Evolutionary conservation across 2,888 invertebrate genomes (phyloP).

Genomic region (Drosophila nigricruria): DNA sequence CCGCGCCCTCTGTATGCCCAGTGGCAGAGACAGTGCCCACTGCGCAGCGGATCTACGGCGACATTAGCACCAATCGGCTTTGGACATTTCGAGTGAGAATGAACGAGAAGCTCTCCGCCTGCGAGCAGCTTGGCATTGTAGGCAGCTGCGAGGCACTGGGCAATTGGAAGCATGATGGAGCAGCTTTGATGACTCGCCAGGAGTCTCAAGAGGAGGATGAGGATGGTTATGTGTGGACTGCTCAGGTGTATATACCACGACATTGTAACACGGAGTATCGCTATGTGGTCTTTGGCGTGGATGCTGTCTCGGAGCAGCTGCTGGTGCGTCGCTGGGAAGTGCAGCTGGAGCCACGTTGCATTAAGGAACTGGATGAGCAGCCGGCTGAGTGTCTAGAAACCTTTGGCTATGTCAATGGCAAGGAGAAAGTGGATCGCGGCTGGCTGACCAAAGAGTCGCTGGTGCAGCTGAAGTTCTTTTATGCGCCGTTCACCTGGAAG

Average conservation of each 20-base stretch:
- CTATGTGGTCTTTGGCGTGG: constrained; percentile 90
- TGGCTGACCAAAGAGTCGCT: constrained; percentile 94
- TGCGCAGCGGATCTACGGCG: constrained; percentile 59
- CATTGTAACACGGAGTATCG: constrained; percentile 90
- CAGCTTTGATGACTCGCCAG: constrained; percentile 86
- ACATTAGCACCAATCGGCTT: constrained; percentile 71
- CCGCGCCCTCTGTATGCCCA: constrained; percentile 58
- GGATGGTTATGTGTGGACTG: constrained; percentile 87
- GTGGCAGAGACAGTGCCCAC: constrained; percentile 8
- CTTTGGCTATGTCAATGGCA: constrained; percentile 88
- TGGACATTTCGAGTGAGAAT: constrained; percentile 87
- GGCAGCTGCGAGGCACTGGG: constrained; percentile 90
- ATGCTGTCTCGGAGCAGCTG: constrained; percentile 86
- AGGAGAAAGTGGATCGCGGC: constrained; percentile 89
- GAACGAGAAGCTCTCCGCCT: constrained; percentile 86
- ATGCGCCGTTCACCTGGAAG: constrained; percentile 92
- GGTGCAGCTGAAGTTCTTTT: constrained; percentile 93
- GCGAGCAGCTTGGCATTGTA: constrained; percentile 90
- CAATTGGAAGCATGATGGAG: constrained; percentile 89
- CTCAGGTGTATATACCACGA: constrained; percentile 88
- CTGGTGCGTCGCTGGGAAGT: constrained; percentile 94
- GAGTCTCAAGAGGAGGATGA: constrained; percentile 83
- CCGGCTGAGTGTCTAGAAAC: constrained; percentile 85
- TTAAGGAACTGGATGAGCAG: constrained; percentile 85
- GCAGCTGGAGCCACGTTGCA: constrained; percentile 88